phyloP scores from a whole-genome alignment of 2,888 invertebrate genomes.

The Synanthedon vespiformis region DNA sequence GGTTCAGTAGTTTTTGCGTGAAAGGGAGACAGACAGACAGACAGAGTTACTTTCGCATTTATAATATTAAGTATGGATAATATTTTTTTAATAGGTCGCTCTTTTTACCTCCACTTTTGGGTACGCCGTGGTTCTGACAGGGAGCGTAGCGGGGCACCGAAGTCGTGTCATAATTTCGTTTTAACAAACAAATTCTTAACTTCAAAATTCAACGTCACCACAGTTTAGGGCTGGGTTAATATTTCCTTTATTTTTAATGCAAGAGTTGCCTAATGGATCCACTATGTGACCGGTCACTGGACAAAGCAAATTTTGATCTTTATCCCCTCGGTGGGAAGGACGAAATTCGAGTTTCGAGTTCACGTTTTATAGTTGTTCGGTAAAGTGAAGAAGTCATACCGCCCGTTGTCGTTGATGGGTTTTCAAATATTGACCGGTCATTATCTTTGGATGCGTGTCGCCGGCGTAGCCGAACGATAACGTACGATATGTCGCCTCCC shows the following conservation, averaged over 20 bases:
- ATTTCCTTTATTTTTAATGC: constrained; percentile 40
- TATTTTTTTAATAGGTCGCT: too few relatives aligned
- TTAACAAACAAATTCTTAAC: too few relatives aligned
- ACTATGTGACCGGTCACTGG: constrained; percentile 13
- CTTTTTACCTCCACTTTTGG: too few relatives aligned
- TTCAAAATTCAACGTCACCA: not conserved
- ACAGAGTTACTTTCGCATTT: too few relatives aligned
- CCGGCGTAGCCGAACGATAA: constrained; percentile 41
- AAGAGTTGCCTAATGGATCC: constrained; percentile 46
- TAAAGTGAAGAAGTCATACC: constrained; percentile 60
- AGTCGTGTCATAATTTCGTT: too few relatives aligned
- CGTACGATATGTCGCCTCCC: constrained; percentile 37
- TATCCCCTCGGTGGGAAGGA: constrained; percentile 13
- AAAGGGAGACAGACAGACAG: too few relatives aligned
- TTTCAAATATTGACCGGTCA: constrained; percentile 66
- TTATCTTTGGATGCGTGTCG: constrained; percentile 54
- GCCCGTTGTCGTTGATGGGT: constrained; percentile 53
- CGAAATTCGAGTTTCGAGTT: constrained; percentile 10
- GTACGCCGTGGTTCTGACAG: too few relatives aligned
- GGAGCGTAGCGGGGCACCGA: too few relatives aligned
- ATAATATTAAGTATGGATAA: too few relatives aligned
- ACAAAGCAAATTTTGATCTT: constrained; percentile 13
- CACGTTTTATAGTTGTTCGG: constrained; percentile 25
- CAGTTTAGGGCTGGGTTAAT: not conserved
- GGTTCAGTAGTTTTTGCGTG: too few relatives aligned